Percentiles rank a stretch among this genome's conserved stretches.
phyloP scores from a whole-genome alignment of 37 sponge, comb jelly and placozoan genomes.

The Halichondria panicea region DNA sequence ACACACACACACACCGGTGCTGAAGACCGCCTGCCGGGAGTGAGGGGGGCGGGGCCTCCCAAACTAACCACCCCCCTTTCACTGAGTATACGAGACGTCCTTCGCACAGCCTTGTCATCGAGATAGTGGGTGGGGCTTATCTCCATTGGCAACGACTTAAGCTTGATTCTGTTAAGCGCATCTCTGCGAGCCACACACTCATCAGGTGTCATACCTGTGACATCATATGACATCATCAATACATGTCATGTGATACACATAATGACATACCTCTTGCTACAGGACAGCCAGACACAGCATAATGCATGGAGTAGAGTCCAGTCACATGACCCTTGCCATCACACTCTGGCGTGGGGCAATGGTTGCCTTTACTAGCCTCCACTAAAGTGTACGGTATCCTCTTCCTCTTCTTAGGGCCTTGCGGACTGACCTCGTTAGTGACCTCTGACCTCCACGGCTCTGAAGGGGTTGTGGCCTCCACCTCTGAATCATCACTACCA shows the following conservation, averaged over 20 bases:
- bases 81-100: not conserved
- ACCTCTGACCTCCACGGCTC: too few relatives aligned
- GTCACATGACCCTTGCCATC: slow-evolving; percentile 76
- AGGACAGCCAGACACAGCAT: slow-evolving; percentile 82
- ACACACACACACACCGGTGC: not conserved
- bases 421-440: too few relatives aligned
- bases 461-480: too few relatives aligned
- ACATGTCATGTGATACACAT: too few relatives aligned
- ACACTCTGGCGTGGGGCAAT: slow-evolving; percentile 80
- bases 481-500: too few relatives aligned
- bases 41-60: not conserved
- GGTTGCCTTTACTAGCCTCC: slow-evolving; percentile 75
- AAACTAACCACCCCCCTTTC: not conserved
- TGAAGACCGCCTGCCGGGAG: not conserved
- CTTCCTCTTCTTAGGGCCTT: slow-evolving; percentile 33
- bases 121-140: not conserved
- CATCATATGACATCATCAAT: too few relatives aligned
- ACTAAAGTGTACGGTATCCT: slow-evolving; percentile 76
- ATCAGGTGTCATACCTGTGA: slow-evolving; percentile 63
- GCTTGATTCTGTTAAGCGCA: slow-evolving; percentile 40
- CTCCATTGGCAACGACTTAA: not conserved
- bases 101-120: not conserved
- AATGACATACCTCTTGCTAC: slow-evolving; percentile 48
- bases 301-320: slow-evolving; percentile 72
- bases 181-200: slow-evolving; percentile 55